Conservation (phyloP, 2,113 vertebrate species). For the Oryzias javanicus region DNA sequence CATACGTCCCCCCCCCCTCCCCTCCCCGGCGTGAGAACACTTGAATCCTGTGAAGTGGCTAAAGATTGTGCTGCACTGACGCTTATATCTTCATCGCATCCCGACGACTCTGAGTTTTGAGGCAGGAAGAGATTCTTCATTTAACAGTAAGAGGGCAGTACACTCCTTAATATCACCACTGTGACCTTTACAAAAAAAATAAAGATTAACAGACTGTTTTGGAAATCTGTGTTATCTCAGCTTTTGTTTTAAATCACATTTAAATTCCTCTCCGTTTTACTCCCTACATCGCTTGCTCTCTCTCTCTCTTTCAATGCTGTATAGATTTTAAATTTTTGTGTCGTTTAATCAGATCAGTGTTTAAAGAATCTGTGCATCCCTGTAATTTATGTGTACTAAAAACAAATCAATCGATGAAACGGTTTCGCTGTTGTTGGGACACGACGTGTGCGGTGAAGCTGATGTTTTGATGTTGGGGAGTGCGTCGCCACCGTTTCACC, state of each 20-base stretch:
- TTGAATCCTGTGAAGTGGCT: constrained; percentile 8
- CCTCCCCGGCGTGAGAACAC: neutral
- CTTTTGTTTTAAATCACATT: constrained; percentile 1
- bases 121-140: constrained; percentile 21
- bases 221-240: constrained; percentile 3
- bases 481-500: constrained; percentile 4
- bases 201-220: constrained; percentile 1
- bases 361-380: constrained; percentile 43
- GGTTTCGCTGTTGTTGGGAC: constrained; percentile 19
- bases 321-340: constrained; percentile 14
- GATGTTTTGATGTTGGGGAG: constrained; percentile 4
- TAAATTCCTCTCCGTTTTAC: neutral
- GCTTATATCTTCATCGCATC: neutral
- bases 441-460: constrained; percentile 6
- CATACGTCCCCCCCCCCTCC: no score
- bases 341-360: constrained; percentile 20
- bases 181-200: constrained; percentile 14
- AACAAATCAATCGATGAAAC: constrained; percentile 12
- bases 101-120: constrained; percentile 18
- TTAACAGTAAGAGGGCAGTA: constrained; percentile 28
- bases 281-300: neutral
- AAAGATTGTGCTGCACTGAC: neutral
- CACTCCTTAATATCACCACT: constrained; percentile 33
- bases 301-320: neutral
- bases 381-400: constrained; percentile 65